A percentile compares a stretch with the other conserved stretches of the same genome.
These are phyloP conservation scores for Rhabdomys pumilio DNA, from an alignment of 2,797 vertebrate genomes.

Conservation along the genomic window DNA sequence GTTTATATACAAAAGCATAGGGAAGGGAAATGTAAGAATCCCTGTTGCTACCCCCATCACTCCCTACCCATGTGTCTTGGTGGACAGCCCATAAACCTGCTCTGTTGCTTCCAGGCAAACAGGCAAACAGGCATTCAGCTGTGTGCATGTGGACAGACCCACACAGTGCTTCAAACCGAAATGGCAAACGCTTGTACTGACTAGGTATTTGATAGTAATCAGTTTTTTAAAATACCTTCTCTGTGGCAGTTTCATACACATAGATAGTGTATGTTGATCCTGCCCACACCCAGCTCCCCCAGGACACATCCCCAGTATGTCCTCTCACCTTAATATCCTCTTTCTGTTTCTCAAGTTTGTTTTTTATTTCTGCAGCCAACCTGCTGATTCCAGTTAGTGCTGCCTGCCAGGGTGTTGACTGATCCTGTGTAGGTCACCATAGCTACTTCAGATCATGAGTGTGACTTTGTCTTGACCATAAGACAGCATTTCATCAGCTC, in stretches of 20 bases:
- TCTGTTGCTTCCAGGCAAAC: not conserved
- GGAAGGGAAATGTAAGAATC: not conserved
- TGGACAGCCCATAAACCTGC: not conserved
- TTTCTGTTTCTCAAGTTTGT: not conserved
- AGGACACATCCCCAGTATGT: not conserved
- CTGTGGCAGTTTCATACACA: not conserved
- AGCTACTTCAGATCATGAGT: too few relatives aligned
- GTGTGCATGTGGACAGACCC: not conserved
- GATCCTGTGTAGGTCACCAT: not conserved
- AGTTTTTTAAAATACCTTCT: not conserved
- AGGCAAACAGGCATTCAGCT: too few relatives aligned
- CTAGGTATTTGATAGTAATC: not conserved
- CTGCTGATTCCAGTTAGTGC: not conserved
- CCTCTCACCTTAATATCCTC: not conserved
- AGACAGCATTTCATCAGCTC: not conserved
- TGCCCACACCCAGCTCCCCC: too few relatives aligned
- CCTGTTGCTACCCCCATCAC: not conserved
- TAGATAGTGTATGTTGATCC: not conserved
- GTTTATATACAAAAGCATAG: not conserved
- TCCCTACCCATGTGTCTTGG: not conserved
- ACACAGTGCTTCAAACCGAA: not conserved
- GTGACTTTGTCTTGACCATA: not conserved
- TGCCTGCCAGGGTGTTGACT: not conserved
- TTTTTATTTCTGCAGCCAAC: not conserved
- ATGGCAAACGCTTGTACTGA: not conserved